Base-by-base conservation (phyloP, 2,797 vertebrate genomes). In the Xerus rutilus region DNA sequence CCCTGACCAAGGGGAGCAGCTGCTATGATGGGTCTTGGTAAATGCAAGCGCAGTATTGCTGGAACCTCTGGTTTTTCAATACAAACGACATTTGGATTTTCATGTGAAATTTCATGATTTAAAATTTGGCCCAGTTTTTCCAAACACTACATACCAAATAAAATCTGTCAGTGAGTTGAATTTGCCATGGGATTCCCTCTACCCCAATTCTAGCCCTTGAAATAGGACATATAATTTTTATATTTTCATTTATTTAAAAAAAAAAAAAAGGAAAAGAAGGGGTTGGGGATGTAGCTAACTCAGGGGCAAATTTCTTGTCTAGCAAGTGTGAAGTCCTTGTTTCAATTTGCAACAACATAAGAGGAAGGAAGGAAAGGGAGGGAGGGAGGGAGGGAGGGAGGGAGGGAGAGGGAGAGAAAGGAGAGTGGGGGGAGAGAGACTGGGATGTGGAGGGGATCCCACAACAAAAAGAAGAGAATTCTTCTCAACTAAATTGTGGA, bases 61-160 rank as follows among this genome's bases (percentile, higher is more conserved):
- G 52, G 65, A 89, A 47, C n/a, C 45, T 67, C 77, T 0, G 1
- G 3, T 25, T 57, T 89, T 85, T 89, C 59, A 79, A 6, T 59
- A 54, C 21, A 72, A 14, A 4, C 20, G 74, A 69, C 7, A n/a
- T 54, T 82, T 95, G 57, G 30, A 35, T 74, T 82, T 93, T 59
- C 45, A n/a, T 54, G 2, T 84, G 64, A 47, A 77, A 62, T 94
- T 84, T 93, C 11, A 43, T 70, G 79, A 74, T 93, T 91, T 89
- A 87, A 64, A 54, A 17, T 79, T 81, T 84, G 54, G 23, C 43
- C 74, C 62, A 57, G 0, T 73, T 72, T 90, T 89, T 35, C 67
- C 25, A 11, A 89, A 84, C 43, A 32, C 11, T 43, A 5, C 30
- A 13, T 43, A 49, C 32, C 70, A 59, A 72, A 74, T 13, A 76